phyloP scores from a whole-genome alignment of 2,888 invertebrate genomes.

The Lymantria monacha region DNA sequence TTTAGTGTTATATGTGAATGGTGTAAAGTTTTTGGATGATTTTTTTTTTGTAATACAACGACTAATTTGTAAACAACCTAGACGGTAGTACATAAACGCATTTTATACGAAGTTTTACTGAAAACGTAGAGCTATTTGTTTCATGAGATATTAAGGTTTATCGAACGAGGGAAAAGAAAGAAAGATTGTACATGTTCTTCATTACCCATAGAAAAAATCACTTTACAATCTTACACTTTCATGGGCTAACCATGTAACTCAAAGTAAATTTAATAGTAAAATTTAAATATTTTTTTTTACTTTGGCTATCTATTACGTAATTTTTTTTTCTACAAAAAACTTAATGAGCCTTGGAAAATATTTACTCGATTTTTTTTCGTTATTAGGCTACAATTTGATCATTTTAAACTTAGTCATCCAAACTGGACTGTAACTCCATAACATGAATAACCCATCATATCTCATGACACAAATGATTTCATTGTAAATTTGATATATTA shows the following conservation, averaged over 20 bases:
- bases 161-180: neutral
- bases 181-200: neutral
- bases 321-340: neutral
- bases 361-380: neutral
- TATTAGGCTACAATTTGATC: neutral
- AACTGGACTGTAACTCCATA: neutral
- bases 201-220: no score
- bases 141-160: constrained; percentile 7
- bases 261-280: no score
- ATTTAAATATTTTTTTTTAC: no score
- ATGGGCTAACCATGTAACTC: no score
- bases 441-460: neutral
- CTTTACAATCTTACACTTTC: no score
- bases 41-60: constrained; percentile 54
- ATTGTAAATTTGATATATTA: constrained; percentile 39
- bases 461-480: constrained; percentile 8
- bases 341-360: neutral
- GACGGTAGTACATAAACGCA: constrained; percentile 36
- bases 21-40: constrained; percentile 55
- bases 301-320: neutral
- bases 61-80: constrained; percentile 42
- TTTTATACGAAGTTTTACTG: constrained; percentile 56
- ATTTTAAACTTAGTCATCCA: neutral
- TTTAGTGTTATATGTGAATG: constrained; percentile 39
- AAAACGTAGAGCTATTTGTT: constrained; percentile 17